Base-by-base conservation (phyloP, 2,888 invertebrate genomes). In the Blastobasis adustella region DNA sequence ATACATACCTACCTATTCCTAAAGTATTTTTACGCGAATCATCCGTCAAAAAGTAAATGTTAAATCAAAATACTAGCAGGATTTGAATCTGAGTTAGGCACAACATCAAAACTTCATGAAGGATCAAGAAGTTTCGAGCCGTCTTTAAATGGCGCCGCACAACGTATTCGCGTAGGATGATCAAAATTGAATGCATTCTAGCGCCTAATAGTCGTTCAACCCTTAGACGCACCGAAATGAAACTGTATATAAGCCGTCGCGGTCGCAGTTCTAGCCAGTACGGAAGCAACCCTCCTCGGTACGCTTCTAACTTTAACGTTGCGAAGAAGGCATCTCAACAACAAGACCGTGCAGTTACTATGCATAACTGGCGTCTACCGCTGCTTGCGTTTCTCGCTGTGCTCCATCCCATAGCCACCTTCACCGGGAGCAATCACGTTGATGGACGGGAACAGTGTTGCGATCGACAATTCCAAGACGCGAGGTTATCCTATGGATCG, bases 281-380 rank as follows among this genome's bases (percentile, higher is more conserved):
- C 72, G 73, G 70, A 73, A 78, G 74, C 70, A 74, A 66, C 76
- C 69, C 71, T 69, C 77, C 59, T 59, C 67, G 72, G 75, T 68
- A 58, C 56, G 71, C 78, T 76, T 71, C 69, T 71, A 68, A 69
- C 65, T 65, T 54, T 60, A 64, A 53, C 54, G 46, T 65, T 64
- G 65, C 65, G 59, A 70, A 67, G 60, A 65, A 71, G 65, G 69
- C 62, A 65, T 60, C 60, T 53, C 52, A 48, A 48, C 50, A 59
- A 66, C 62, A 65, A 57, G 59, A 62, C 72, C 66, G 70, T 71
- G 69, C 77, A 68, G 82, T 82, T 75, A 87, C 80, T 86, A 88
- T 88, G 88, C 74, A 86, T 86, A 81, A 80, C 76, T 84, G 86
- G 85, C 74, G 78, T 82, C 81, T 86, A 66, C 74, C 82, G 60